Percentiles rank a stretch among this genome's conserved stretches.
These are phyloP conservation scores for Sitta europaea DNA, from an alignment of 2,113 vertebrate genomes.

Conservation along the genomic window DNA sequence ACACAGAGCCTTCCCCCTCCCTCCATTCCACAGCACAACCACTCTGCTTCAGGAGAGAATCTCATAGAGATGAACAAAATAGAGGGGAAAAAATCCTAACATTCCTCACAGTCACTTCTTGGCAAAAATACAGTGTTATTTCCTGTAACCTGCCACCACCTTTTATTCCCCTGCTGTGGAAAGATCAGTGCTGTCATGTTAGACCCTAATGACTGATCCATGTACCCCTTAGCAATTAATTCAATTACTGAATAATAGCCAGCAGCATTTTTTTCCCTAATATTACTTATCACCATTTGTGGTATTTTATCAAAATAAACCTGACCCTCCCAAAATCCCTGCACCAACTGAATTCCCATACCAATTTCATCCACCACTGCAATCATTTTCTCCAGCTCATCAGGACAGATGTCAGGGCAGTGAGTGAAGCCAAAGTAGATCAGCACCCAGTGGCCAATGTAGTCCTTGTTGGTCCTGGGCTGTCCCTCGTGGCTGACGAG, in stretches of 20 bases:
- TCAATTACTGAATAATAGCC: not conserved
- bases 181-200: not conserved
- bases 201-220: not conserved
- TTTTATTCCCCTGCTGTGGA: not conserved
- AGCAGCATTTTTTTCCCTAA: not conserved
- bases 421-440: slow-evolving; percentile 98
- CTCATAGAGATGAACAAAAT: not conserved
- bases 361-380: slow-evolving; percentile 90
- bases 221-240: not conserved
- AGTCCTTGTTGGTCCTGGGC: slow-evolving; percentile 81
- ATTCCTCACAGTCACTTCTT: not conserved
- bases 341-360: slow-evolving; percentile 66
- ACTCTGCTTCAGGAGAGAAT: not conserved
- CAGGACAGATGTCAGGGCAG: slow-evolving; percentile 96
- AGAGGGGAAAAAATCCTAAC: not conserved
- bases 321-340: not conserved
- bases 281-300: not conserved
- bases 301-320: not conserved
- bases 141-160: not conserved
- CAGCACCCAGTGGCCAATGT: slow-evolving; percentile 89
- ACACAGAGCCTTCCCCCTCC: not conserved
- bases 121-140: not conserved
- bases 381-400: slow-evolving; percentile 97
- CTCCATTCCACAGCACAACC: not conserved
- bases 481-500: slow-evolving; percentile 84